Percentiles rank a stretch among this genome's conserved stretches.
Evolutionary conservation across 2,113 vertebrate species (phyloP).

Genomic region (Scalopus aquaticus): DNA sequence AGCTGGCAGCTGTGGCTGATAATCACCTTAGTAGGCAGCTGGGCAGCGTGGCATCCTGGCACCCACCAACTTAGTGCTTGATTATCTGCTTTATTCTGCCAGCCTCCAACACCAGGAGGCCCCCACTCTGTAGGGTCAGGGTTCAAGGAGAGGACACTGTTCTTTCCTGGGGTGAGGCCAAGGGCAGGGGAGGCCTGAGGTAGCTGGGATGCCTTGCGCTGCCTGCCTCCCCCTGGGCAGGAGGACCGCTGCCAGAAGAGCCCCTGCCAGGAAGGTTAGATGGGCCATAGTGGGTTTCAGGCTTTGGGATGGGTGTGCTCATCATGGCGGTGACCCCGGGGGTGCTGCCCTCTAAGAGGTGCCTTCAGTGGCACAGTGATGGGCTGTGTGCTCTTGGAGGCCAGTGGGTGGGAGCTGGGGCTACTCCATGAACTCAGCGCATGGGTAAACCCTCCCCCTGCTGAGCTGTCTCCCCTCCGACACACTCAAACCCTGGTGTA

Average conservation of each 20-base stretch:
- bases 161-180: neutral
- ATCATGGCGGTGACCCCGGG: too few relatives aligned
- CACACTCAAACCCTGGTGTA: neutral
- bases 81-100: neutral
- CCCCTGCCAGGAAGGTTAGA: too few relatives aligned
- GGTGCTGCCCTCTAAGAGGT: neutral
- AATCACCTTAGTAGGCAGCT: neutral
- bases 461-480: neutral
- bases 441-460: too few relatives aligned
- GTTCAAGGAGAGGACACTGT: neutral
- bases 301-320: neutral
- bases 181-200: neutral
- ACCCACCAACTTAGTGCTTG: neutral
- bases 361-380: neutral
- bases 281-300: neutral
- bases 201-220: neutral
- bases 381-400: neutral
- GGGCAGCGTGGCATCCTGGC: neutral
- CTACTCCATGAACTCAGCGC: rapidly evolving
- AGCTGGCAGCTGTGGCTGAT: neutral
- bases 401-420: too few relatives aligned
- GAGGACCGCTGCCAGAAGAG: neutral
- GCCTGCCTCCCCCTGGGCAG: neutral
- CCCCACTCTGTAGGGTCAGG: neutral
- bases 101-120: neutral